phyloP scores from a whole-genome alignment of 1,140 invertebrate species.

The Drosophila ercepeae region DNA sequence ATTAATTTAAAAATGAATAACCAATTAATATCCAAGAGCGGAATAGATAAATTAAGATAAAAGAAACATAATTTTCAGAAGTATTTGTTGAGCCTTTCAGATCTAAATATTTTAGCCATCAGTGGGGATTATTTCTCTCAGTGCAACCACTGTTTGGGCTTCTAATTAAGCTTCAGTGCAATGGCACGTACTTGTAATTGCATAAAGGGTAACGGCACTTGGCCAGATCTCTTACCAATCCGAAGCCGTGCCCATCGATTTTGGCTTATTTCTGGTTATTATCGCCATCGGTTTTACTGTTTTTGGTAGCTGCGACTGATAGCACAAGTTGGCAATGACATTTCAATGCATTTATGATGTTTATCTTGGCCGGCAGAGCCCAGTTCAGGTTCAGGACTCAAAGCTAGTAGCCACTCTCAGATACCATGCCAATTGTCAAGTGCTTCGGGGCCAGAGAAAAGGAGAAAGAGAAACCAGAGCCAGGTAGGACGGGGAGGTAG shows the following conservation, averaged over 20 bases:
- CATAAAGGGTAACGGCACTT: conserved; percentile 73
- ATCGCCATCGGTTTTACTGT: conserved; percentile 55
- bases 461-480: neutral
- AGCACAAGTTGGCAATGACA: conserved; percentile 80
- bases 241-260: conserved; percentile 47
- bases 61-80: too few species aligned
- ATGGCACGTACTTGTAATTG: conserved; percentile 78
- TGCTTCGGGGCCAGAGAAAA: conserved; percentile 1
- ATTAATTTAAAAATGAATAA: neutral
- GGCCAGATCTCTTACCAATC: conserved; percentile 15
- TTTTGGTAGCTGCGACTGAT: conserved; percentile 63
- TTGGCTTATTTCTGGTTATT: conserved; percentile 50
- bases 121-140: neutral
- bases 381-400: conserved; percentile 3
- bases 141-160: conserved; percentile 37
- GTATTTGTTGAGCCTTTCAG: too few species aligned
- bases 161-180: conserved; percentile 70
- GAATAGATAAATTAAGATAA: too few species aligned
- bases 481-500: too few species aligned
- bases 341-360: conserved; percentile 83
- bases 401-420: conserved; percentile 14
- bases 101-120: too few species aligned
- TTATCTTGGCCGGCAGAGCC: conserved; percentile 58
- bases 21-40: neutral
- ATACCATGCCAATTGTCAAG: conserved; percentile 72